Evolutionary conservation across 2,797 vertebrate genomes (phyloP), one percentile per base, ranked within the genome.

Genomic region (Alcedo atthis): DNA sequence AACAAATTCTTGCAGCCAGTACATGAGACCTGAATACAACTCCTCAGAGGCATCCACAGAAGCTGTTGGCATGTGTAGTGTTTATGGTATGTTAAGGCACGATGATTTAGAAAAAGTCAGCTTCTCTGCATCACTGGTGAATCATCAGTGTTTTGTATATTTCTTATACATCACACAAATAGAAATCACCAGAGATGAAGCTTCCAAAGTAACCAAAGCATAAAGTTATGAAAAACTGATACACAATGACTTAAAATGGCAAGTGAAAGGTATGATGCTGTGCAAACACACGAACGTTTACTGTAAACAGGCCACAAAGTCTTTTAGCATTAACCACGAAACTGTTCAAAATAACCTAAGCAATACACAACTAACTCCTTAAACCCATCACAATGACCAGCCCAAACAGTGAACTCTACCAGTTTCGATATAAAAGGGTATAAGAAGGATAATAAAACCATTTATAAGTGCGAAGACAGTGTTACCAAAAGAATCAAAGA

Each of bases 61-160:
- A 62, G 66, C 2, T 75, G 86, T 42, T 80, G 90, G 77, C 77
- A 54, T 94, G 87, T 14, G 40, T 59, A 30, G 59, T 12, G 48
- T 59, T 84, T 26, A 43, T 8, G 37, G 69, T 58, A 55, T 12
- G 43, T 86, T 95, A 97, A 97, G 96, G 96, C 96, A 96, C 90
- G 0, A 51, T 42, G 32, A 93, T 63, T 91, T 64, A 89, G 71
- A 40, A 49, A 76, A 76, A 81, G 71, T 73, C 94, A 83, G 80
- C 89, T 91, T 67, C 68, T 83, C 45, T 14, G 15, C 64, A 77
- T 37, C 83, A 61, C 82, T 58, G 86, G 75, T 30, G 77, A 82
- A 78, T 46, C 66, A 37, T 53, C 54, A 10, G 58, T 28, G 4
- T 28, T 90, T 37, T 30, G 26, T 28, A 57, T 54, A 14, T 46